Evolutionary conservation across 2,888 invertebrate genomes (phyloP).

Genomic region (Epistrophe grossulariae): DNA sequence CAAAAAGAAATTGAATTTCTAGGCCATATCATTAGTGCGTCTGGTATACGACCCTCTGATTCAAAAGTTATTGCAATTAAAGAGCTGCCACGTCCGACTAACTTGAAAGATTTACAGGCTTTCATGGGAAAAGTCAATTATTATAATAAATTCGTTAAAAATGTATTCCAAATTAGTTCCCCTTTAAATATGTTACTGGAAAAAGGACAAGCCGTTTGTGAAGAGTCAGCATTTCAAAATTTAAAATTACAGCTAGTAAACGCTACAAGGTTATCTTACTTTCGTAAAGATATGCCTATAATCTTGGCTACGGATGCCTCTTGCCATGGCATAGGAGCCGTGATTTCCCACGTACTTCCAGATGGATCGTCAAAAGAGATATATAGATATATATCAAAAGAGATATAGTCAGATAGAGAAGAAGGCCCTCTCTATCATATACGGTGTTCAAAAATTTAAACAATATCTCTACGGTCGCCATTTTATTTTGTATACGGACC

Average conservation of each 20-base stretch:
- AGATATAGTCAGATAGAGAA: constrained; percentile 48
- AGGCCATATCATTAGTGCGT: too few relatives aligned
- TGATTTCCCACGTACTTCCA: constrained; percentile 18
- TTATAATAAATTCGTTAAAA: too few relatives aligned
- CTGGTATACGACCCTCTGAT: too few relatives aligned
- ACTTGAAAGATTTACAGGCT: too few relatives aligned
- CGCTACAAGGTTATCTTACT: constrained; percentile 82
- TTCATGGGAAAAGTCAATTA: too few relatives aligned
- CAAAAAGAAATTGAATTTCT: too few relatives aligned
- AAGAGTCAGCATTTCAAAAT: constrained; percentile 14
- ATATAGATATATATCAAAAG: constrained; percentile 32
- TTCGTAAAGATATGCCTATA: constrained; percentile 84
- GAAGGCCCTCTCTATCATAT: constrained; percentile 54
- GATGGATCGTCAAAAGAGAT: constrained; percentile 42
- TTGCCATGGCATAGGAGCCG: constrained; percentile 78
- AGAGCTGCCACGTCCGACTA: too few relatives aligned
- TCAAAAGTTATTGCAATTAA: too few relatives aligned
- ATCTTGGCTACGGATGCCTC: constrained; percentile 84
- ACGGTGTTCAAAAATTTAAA: constrained; percentile 42
- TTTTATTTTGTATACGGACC: constrained; percentile 38
- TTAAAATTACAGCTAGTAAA: constrained; percentile 33
- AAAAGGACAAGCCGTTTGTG: constrained; percentile 44
- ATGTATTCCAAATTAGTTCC: too few relatives aligned
- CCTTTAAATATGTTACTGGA: not conserved
- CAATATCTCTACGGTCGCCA: constrained; percentile 38